Percentiles rank a stretch among this genome's conserved stretches.
phyloP scores from a whole-genome alignment of 2,888 invertebrate genomes.

The Masnerella sp. region DNA sequence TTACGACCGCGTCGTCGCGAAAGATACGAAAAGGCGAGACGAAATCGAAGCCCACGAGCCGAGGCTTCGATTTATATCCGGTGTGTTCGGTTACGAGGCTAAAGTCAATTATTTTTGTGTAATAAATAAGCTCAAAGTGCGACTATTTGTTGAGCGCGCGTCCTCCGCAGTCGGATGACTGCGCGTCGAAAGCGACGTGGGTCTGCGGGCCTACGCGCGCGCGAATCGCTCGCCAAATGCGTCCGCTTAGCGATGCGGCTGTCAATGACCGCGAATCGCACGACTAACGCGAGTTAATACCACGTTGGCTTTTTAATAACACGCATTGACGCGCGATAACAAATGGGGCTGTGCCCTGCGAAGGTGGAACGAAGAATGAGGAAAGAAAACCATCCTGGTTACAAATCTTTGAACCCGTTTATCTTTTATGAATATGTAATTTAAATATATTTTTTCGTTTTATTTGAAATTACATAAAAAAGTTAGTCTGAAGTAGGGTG shows the following conservation, averaged over 20 bases:
- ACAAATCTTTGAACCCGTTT: neutral
- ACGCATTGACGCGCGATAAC: conserved; percentile 21
- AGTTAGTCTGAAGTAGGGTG: too few species aligned
- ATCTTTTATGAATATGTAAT: too few species aligned
- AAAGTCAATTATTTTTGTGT: conserved; percentile 34
- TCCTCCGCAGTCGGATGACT: conserved; percentile 48
- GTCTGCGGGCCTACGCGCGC: conserved; percentile 39
- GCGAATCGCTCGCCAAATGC: conserved; percentile 32
- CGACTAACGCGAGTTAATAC: conserved; percentile 19
- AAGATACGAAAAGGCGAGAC: too few species aligned
- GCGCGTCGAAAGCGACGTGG: conserved; percentile 36
- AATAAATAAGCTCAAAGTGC: conserved; percentile 39
- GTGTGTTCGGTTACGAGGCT: conserved; percentile 8
- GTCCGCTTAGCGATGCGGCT: conserved; percentile 40
- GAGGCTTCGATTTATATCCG: conserved; percentile 21
- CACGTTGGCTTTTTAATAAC: conserved; percentile 27
- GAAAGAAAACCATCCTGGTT: neutral
- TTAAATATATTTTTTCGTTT: too few species aligned
- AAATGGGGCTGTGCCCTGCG: conserved; percentile 1
- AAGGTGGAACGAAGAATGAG: conserved; percentile 5
- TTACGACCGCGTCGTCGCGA: neutral
- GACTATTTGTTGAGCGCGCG: conserved; percentile 32
- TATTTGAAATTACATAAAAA: too few species aligned
- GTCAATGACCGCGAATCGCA: conserved; percentile 47
- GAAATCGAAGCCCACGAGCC: conserved; percentile 20